Evolutionary conservation across 2,888 invertebrate species (phyloP).

Genomic region (Andrena hattorfiana): DNA sequence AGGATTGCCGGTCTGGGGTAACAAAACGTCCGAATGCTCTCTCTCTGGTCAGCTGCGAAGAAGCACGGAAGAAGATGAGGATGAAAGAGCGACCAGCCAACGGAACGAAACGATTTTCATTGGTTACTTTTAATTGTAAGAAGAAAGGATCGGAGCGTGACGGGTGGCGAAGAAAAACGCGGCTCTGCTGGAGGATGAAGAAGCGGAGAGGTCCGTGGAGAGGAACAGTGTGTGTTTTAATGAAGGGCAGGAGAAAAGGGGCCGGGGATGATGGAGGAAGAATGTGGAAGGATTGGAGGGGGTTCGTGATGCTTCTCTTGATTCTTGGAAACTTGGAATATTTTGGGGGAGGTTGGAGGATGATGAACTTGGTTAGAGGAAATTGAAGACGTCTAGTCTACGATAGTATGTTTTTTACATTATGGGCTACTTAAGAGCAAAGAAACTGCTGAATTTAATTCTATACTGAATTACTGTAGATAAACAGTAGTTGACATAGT

Average conservation of each 20-base stretch:
- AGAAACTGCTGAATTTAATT: too few relatives aligned
- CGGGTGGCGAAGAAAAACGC: neutral
- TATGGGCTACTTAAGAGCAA: too few relatives aligned
- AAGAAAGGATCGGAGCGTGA: neutral
- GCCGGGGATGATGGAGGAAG: neutral
- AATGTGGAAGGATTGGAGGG: neutral
- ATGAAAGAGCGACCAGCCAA: neutral
- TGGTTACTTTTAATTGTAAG: conserved; percentile 4
- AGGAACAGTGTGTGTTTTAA: neutral
- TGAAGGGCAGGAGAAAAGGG: neutral
- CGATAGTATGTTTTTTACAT: too few relatives aligned
- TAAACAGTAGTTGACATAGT: too few relatives aligned
- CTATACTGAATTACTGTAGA: too few relatives aligned
- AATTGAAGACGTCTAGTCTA: too few relatives aligned
- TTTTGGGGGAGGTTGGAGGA: neutral
- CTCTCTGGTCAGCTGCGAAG: neutral
- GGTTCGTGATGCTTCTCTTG: neutral
- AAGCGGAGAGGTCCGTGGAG: neutral
- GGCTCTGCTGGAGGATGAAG: neutral
- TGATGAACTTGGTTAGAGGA: too few relatives aligned
- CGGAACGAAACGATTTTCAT: neutral
- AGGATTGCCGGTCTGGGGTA: neutral
- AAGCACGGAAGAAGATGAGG: neutral
- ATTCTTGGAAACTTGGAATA: neutral
- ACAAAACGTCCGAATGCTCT: neutral